Percentiles rank a stretch among this genome's conserved stretches.
phyloP scores from a whole-genome alignment of 2,888 invertebrate genomes.

The Balanococcus diminutus region DNA sequence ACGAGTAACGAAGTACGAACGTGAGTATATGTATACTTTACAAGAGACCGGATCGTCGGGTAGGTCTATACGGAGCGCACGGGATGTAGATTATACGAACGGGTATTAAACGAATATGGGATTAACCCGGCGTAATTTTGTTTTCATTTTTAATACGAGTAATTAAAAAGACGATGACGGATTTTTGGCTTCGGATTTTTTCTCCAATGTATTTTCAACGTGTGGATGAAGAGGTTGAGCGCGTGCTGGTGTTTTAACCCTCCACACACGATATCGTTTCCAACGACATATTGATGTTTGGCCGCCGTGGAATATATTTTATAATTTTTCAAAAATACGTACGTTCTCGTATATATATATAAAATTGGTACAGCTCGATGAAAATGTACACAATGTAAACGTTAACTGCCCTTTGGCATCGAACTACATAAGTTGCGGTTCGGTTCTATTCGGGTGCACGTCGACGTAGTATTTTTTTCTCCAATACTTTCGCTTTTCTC shows the following conservation, averaged over 20 bases:
- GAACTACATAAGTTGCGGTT: conserved; percentile 1
- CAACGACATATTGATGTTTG: background rate
- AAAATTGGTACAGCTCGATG: background rate
- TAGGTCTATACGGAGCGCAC: background rate
- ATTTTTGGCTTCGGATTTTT: background rate
- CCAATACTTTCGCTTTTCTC: background rate
- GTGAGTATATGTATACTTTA: background rate
- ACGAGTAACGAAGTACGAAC: background rate
- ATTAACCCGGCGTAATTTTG: background rate
- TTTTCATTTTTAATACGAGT: background rate
- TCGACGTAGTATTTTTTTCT: background rate
- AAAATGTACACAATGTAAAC: background rate
- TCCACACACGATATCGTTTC: background rate
- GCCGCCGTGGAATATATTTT: background rate
- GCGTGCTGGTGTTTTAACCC: background rate
- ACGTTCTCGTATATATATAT: background rate
- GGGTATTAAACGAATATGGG: background rate
- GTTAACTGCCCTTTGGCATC: background rate
- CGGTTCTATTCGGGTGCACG: no score
- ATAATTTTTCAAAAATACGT: conserved; percentile 11
- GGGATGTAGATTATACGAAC: background rate
- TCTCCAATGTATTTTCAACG: background rate
- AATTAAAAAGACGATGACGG: conserved; percentile 17
- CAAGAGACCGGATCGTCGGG: background rate
- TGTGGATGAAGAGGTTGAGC: background rate